phyloP scores from a whole-genome alignment of 1,140 invertebrate species.

The Cheumatopsyche charites region DNA sequence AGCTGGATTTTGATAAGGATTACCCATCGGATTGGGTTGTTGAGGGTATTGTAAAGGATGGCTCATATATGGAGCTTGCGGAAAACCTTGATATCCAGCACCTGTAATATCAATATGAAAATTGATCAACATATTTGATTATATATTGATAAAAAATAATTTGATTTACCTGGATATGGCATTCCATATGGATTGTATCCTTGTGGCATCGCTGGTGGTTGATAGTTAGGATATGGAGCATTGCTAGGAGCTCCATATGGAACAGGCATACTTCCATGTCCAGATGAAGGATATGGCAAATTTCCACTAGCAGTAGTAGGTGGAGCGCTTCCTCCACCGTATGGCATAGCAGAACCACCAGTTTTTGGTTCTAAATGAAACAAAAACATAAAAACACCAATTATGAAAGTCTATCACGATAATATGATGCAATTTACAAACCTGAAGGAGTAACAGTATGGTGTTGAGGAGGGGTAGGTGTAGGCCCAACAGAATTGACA shows the following conservation, averaged over 20 bases:
- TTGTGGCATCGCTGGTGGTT: slow-evolving; percentile 75
- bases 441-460: slow-evolving; percentile 43
- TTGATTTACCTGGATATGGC: slow-evolving; percentile 68
- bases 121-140: slow-evolving; percentile 1
- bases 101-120: slow-evolving; percentile 21
- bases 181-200: slow-evolving; percentile 87
- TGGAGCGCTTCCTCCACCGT: too few species aligned
- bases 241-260: slow-evolving; percentile 69
- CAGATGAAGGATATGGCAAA: slow-evolving; percentile 70
- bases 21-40: slow-evolving; percentile 41
- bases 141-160: slow-evolving; percentile 32
- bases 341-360: slow-evolving; percentile 56
- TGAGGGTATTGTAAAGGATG: slow-evolving; percentile 51
- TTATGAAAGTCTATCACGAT: too few species aligned
- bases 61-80: slow-evolving; percentile 52
- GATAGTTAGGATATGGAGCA: slow-evolving; percentile 74
- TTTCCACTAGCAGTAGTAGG: slow-evolving; percentile 44
- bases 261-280: slow-evolving; percentile 75
- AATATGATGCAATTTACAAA: slow-evolving; percentile 30
- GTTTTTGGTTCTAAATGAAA: slow-evolving; percentile 50
- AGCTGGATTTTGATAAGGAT: slow-evolving; percentile 45
- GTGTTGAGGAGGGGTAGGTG: slow-evolving; percentile 63
- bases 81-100: slow-evolving; percentile 44
- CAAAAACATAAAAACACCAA: too few species aligned
- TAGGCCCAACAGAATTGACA: slow-evolving; percentile 61